These are phyloP conservation scores for Symphodus melops DNA, from an alignment of 2,113 vertebrate species.

Conservation along the genomic window DNA sequence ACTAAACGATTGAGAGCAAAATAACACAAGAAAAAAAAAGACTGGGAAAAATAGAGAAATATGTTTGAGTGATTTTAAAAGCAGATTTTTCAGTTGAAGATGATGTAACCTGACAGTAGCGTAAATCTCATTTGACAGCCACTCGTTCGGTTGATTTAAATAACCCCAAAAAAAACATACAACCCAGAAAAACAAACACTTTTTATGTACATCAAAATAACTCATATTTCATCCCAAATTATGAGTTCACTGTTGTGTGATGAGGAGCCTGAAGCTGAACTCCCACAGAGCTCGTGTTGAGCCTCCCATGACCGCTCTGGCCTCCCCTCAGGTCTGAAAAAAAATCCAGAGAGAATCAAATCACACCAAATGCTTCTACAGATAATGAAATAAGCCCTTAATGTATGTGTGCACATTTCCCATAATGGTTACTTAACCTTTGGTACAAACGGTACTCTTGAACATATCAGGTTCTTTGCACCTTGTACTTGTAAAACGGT, in stretches of 20 bases:
- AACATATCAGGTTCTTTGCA: slow-evolving; percentile 47
- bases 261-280: slow-evolving; percentile 8
- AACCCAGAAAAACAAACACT: not conserved
- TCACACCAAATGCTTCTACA: slow-evolving; percentile 35
- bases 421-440: not conserved
- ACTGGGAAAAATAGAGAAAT: no score
- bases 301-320: slow-evolving; percentile 3
- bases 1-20: not conserved
- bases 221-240: slow-evolving; percentile 20
- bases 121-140: not conserved
- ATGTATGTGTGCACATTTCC: slow-evolving; percentile 28
- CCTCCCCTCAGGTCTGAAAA: slow-evolving; percentile 21
- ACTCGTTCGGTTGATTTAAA: not conserved
- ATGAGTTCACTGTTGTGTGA: slow-evolving; percentile 14
- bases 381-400: not conserved
- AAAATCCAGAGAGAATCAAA: slow-evolving; percentile 16
- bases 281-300: slow-evolving; percentile 16
- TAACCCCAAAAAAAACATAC: not conserved
- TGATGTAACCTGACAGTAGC: not conserved
- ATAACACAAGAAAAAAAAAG: not conserved
- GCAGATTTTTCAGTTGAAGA: not conserved
- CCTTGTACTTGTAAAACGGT: slow-evolving; percentile 22
- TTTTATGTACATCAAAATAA: not conserved
- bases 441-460: slow-evolving; percentile 25
- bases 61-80: not conserved